A percentile compares a stretch with the other conserved stretches of the same genome.
These are phyloP conservation scores for Troides aeacus DNA, from an alignment of 2,888 invertebrate genomes.

Conservation along the genomic window DNA sequence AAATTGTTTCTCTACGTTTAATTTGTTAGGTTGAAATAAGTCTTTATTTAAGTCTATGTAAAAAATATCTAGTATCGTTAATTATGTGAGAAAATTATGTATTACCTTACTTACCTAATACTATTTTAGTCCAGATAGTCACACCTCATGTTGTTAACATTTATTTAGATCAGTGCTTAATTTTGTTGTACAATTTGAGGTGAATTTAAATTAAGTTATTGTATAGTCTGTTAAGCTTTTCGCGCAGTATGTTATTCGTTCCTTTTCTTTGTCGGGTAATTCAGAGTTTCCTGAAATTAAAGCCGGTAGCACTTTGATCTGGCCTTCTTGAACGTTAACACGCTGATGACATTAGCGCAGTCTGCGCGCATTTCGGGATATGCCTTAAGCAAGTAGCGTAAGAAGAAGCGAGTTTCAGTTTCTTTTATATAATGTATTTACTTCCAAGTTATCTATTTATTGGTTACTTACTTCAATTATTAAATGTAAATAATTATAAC, in stretches of 20 bases:
- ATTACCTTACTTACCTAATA: too few species aligned
- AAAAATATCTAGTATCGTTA: too few species aligned
- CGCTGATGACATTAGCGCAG: constrained; percentile 54
- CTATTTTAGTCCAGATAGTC: too few species aligned
- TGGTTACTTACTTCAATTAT: not conserved
- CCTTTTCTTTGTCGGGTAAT: constrained; percentile 29
- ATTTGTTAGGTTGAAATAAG: too few species aligned
- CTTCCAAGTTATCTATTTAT: not conserved
- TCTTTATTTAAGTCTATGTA: too few species aligned
- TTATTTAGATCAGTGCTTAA: not conserved
- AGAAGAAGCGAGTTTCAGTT: constrained; percentile 26
- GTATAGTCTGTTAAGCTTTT: not conserved
- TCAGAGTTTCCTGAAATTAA: constrained; percentile 52
- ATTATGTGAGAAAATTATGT: too few species aligned
- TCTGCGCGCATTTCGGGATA: constrained; percentile 14
- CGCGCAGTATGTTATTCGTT: constrained; percentile 25
- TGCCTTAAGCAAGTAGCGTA: constrained; percentile 32
- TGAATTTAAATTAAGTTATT: not conserved
- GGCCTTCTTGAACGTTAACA: constrained; percentile 55
- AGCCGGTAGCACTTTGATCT: constrained; percentile 61
- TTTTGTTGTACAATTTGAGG: not conserved
- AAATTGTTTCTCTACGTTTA: too few species aligned
- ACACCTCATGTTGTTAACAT: not conserved
- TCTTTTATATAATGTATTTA: not conserved
- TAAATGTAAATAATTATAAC: not conserved